These are phyloP conservation scores for Ornithoptera priamus DNA, from an alignment of 2,888 invertebrate species.

Conservation along the genomic window DNA sequence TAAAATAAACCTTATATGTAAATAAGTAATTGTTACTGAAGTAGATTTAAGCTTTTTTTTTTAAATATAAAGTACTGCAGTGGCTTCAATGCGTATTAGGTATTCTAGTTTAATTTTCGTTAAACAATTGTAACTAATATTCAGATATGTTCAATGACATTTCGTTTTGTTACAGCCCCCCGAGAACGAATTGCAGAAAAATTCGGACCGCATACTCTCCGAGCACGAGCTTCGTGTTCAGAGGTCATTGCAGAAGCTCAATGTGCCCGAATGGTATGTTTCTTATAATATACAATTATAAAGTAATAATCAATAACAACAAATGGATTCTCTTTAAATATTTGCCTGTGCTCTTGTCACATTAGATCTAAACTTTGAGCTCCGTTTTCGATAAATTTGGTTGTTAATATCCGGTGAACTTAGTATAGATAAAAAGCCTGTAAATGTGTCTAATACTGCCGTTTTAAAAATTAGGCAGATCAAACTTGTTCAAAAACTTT, in stretches of 20 bases:
- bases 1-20: conserved; percentile 3
- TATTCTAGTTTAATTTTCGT: conserved; percentile 25
- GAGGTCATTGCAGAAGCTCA: conserved; percentile 94
- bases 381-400: background rate
- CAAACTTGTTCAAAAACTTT: no score
- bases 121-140: background rate
- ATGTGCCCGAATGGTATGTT: conserved; percentile 95
- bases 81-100: conserved; percentile 29
- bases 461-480: no score
- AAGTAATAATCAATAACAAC: background rate
- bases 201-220: conserved; percentile 90
- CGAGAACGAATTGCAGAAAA: conserved; percentile 95
- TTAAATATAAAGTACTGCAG: background rate
- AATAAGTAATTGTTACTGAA: conserved; percentile 3
- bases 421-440: background rate
- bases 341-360: background rate
- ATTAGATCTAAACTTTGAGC: background rate
- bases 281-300: background rate
- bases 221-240: conserved; percentile 97
- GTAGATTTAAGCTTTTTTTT: conserved; percentile 16
- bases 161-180: conserved; percentile 86
- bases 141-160: conserved; percentile 17
- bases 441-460: background rate
- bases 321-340: background rate
- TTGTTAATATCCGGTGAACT: background rate